phyloP scores from a whole-genome alignment of 2,888 invertebrate genomes.

The Drosophila paramelanica region DNA sequence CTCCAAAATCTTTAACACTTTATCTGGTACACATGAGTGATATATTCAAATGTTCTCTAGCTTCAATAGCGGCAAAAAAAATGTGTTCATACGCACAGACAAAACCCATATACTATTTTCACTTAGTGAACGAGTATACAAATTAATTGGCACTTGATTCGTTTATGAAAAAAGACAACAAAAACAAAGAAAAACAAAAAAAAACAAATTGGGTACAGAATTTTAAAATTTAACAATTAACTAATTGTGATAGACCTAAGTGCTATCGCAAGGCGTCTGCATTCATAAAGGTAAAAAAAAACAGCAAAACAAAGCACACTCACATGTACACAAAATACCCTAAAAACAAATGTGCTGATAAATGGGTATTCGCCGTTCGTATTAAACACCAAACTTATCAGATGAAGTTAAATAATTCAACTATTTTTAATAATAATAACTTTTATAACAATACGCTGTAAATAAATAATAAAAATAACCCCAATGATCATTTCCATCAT shows the following conservation, averaged over 20 bases:
- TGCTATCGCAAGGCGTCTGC: slow-evolving; percentile 37
- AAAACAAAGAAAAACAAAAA: background rate
- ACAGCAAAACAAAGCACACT: slow-evolving; percentile 13
- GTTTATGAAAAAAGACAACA: background rate
- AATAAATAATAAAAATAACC: background rate
- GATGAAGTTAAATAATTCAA: no score
- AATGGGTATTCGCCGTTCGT: slow-evolving; percentile 1
- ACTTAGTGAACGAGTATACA: no score
- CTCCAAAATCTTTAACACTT: no score
- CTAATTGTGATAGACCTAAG: slow-evolving; percentile 40
- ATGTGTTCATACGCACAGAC: no score
- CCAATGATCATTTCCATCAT: background rate
- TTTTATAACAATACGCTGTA: background rate
- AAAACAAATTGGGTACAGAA: background rate
- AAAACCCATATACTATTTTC: no score
- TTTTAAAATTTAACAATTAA: slow-evolving; percentile 33
- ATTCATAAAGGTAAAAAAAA: slow-evolving; percentile 11
- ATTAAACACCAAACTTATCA: no score
- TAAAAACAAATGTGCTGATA: background rate
- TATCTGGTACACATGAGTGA: no score
- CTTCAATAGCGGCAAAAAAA: no score
- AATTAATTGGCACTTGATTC: slow-evolving; percentile 32
- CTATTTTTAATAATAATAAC: background rate
- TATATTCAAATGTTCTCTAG: no score
- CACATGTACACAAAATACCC: slow-evolving; percentile 23